Percentiles rank a stretch among this genome's conserved stretches.
Evolutionary conservation across 2,797 vertebrate genomes (phyloP).

Genomic region (Helostoma temminkii): DNA sequence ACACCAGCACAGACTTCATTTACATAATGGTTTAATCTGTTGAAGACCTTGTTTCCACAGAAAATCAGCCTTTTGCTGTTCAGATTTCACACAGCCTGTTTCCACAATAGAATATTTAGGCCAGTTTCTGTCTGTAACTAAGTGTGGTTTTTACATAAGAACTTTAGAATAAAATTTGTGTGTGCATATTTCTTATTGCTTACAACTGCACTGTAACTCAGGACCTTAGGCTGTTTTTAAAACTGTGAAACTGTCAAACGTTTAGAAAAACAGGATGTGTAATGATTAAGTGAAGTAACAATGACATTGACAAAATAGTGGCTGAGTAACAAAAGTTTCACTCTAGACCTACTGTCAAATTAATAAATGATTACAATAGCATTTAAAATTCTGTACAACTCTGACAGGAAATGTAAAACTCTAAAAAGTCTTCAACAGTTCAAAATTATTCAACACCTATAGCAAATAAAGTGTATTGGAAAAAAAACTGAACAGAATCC

Average conservation of each 20-base stretch:
- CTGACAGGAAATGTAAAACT: background rate
- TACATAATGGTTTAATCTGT: constrained; percentile 36
- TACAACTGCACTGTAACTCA: constrained; percentile 1
- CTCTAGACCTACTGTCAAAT: constrained; percentile 2
- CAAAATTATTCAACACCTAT: no score
- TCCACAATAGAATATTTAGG: background rate
- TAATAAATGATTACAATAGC: constrained; percentile 4
- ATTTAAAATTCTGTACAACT: constrained; percentile 9
- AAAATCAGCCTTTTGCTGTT: constrained; percentile 8
- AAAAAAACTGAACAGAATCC: no score
- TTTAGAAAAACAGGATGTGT: background rate
- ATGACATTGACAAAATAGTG: background rate
- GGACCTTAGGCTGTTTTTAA: constrained; percentile 18
- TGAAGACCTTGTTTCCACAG: constrained; percentile 3
- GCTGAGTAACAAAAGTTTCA: constrained; percentile 5
- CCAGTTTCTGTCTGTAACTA: background rate
- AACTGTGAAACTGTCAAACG: constrained; percentile 3
- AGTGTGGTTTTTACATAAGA: background rate
- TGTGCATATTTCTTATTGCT: background rate
- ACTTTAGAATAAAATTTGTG: background rate
- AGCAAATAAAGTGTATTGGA: no score
- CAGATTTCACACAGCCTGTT: background rate
- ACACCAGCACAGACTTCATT: constrained; percentile 27
- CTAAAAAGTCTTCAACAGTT: no score
- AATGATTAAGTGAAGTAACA: constrained; percentile 2